These are phyloP conservation scores for Picathartes gymnocephalus DNA, from an alignment of 2,113 vertebrate species.

Conservation along the genomic window DNA sequence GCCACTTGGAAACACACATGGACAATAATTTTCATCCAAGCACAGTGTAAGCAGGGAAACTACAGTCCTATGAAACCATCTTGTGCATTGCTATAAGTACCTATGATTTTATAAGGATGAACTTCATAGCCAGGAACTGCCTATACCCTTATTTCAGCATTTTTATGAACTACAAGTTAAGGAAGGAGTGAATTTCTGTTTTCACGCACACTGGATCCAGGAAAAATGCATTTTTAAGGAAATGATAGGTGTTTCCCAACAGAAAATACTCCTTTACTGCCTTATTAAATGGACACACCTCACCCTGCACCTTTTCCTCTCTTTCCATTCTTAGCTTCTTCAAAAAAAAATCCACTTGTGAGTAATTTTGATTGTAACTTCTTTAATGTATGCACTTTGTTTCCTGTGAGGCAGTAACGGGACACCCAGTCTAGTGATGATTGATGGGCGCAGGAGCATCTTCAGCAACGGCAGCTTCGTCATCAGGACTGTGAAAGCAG, in stretches of 20 bases:
- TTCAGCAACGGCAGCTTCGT: conserved; percentile 95
- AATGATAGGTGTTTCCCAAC: not conserved
- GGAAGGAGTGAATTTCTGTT: not conserved
- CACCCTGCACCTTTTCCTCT: not conserved
- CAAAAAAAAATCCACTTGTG: conserved; percentile 5
- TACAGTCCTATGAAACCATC: not conserved
- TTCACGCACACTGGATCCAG: not conserved
- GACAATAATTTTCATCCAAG: not conserved
- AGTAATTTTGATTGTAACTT: conserved; percentile 77
- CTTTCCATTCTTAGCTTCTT: not conserved
- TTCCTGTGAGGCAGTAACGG: conserved; percentile 92
- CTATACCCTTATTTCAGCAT: not conserved
- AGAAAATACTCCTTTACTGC: not conserved
- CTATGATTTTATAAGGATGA: not conserved
- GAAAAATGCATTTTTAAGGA: not conserved
- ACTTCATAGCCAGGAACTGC: not conserved
- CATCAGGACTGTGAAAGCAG: conserved; percentile 95
- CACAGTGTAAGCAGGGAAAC: not conserved
- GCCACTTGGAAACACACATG: not conserved
- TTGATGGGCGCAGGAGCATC: conserved; percentile 90
- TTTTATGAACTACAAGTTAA: not conserved
- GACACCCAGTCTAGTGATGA: conserved; percentile 88
- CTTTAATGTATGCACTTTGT: conserved; percentile 80
- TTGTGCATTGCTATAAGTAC: not conserved
- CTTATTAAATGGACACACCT: not conserved